These are phyloP conservation scores for Reticulitermes lucifugus DNA, from an alignment of 2,888 invertebrate species.

Conservation along the genomic window DNA sequence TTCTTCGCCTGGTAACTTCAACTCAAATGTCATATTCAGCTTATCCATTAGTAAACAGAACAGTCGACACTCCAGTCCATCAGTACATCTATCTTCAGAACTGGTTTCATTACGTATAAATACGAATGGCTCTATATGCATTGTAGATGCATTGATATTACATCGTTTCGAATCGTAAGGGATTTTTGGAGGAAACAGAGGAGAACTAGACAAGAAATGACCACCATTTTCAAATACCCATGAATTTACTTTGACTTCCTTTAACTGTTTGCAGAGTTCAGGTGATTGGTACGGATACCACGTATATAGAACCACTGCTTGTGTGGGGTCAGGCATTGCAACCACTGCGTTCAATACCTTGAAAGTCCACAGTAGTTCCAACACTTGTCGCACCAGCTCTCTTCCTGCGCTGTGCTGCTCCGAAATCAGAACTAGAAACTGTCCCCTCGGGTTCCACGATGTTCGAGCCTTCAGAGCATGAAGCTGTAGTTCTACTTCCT, in stretches of 20 bases:
- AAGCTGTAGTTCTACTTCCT: neutral
- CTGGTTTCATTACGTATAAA: neutral
- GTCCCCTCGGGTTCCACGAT: neutral
- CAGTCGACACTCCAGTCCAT: neutral
- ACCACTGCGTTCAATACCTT: neutral
- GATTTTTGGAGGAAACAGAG: neutral
- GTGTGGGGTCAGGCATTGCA: neutral
- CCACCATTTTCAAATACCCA: neutral
- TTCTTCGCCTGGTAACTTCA: neutral
- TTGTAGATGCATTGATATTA: neutral
- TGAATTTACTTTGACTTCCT: neutral
- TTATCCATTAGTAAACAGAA: neutral
- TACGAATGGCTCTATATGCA: neutral
- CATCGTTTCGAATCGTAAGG: neutral
- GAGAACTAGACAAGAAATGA: neutral
- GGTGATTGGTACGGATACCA: slow-evolving; percentile 7
- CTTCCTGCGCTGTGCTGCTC: neutral
- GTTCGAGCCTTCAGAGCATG: neutral
- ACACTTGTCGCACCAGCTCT: neutral
- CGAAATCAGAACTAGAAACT: neutral
- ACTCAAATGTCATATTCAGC: neutral
- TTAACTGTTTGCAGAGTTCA: neutral
- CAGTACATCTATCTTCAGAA: neutral
- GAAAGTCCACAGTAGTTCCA: neutral
- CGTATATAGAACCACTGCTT: neutral